Evolutionary conservation across 2,113 vertebrate genomes (phyloP).

Genomic region (Sclerurus mexicanus): DNA sequence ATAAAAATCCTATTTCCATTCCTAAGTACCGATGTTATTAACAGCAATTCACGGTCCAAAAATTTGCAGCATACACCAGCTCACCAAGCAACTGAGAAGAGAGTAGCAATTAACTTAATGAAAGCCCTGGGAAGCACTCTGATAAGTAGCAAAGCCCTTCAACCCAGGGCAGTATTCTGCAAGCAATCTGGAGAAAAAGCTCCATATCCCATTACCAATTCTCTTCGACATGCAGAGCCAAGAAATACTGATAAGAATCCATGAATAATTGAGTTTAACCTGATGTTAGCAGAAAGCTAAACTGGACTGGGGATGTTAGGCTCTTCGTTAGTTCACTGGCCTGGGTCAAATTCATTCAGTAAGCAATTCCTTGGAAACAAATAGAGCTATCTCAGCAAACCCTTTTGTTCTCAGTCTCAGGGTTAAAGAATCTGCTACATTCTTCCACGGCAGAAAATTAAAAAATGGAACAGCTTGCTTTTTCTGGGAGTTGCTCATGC

Average conservation of each 20-base stretch:
- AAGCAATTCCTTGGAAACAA: not conserved
- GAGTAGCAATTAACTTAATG: constrained; percentile 12
- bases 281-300: constrained; percentile 30
- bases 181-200: not conserved
- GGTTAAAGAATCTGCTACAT: not conserved
- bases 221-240: not conserved
- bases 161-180: not conserved
- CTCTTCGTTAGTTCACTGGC: not conserved
- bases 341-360: not conserved
- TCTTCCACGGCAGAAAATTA: not conserved
- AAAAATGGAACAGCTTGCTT: not conserved
- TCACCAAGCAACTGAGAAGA: not conserved
- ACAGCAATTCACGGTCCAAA: not conserved
- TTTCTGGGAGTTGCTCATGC: not conserved
- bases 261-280: constrained; percentile 49
- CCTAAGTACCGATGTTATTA: not conserved
- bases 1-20: not conserved
- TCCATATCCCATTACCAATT: constrained; percentile 30
- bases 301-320: not conserved
- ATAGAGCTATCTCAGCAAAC: not conserved
- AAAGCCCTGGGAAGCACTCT: not conserved
- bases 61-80: not conserved
- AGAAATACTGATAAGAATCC: constrained; percentile 12
- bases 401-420: not conserved
- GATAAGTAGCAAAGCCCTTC: not conserved